phyloP scores from a whole-genome alignment of 1,140 invertebrate species.

The Orchestia grillus region DNA sequence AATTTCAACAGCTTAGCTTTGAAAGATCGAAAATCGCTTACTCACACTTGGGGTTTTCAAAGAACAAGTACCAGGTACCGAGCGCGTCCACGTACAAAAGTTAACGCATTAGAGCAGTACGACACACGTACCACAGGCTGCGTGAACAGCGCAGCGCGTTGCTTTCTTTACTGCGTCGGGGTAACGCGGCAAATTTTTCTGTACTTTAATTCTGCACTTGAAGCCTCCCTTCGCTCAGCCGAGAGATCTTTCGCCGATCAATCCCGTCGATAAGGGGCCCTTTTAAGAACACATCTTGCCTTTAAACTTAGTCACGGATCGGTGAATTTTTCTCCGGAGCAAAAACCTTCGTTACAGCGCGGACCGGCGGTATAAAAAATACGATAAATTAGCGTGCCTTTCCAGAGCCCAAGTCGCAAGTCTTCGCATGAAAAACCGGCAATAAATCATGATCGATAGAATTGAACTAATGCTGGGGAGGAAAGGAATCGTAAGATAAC shows the following conservation, averaged over 20 bases:
- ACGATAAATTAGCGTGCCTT: neutral
- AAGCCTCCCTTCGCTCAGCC: neutral
- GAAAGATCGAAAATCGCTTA: no score
- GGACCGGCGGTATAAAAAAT: neutral
- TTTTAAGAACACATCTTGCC: constrained; percentile 3
- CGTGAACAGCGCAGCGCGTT: no score
- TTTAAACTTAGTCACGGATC: constrained; percentile 46
- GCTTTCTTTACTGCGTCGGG: neutral
- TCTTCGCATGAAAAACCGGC: neutral
- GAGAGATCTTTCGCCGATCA: neutral
- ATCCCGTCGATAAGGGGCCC: neutral
- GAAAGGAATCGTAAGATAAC: neutral
- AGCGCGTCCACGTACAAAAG: no score
- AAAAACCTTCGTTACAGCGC: neutral
- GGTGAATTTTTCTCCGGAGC: neutral
- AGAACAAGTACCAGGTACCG: no score
- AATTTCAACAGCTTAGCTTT: no score
- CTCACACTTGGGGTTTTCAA: no score
- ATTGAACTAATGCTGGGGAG: neutral
- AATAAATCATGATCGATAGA: constrained; percentile 12
- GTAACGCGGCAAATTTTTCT: neutral
- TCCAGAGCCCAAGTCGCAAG: neutral
- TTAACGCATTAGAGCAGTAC: no score
- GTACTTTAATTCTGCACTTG: no score
- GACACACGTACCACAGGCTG: no score